Evolutionary conservation across 2,113 vertebrate species (phyloP).

Genomic region (Nothoprocta perdicaria): DNA sequence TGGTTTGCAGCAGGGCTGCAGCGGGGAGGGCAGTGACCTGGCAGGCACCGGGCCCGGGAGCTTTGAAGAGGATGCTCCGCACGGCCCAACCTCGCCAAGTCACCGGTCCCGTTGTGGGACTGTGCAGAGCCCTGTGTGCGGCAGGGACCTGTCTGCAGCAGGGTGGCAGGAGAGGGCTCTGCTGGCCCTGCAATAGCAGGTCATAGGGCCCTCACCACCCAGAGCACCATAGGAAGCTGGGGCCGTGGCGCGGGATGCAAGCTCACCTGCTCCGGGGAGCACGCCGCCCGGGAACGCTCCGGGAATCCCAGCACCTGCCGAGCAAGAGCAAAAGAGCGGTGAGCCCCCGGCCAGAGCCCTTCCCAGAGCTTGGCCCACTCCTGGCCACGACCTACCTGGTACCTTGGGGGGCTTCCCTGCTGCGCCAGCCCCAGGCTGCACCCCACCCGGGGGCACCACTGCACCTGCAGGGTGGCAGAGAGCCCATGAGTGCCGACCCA

Average conservation of each 20-base stretch:
- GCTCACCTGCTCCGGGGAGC: slow-evolving; percentile 80
- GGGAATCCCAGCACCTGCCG: slow-evolving; percentile 79
- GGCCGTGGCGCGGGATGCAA: no score
- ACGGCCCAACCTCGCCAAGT: neutral
- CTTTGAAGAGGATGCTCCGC: neutral
- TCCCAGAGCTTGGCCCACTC: neutral
- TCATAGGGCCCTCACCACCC: rapidly evolving
- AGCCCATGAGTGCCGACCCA: neutral
- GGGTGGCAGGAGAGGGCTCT: neutral
- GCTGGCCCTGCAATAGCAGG: neutral
- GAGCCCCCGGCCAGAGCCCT: rapidly evolving
- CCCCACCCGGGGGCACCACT: slow-evolving; percentile 58
- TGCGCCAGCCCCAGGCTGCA: slow-evolving; percentile 67
- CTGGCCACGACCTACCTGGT: slow-evolving; percentile 69
- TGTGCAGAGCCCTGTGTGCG: neutral
- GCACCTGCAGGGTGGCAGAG: slow-evolving; percentile 67
- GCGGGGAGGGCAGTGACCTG: neutral
- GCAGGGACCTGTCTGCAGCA: neutral
- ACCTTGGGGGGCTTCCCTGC: slow-evolving; percentile 80
- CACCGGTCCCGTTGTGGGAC: neutral
- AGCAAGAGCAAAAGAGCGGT: neutral
- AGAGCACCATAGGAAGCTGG: no score
- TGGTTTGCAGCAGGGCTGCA: neutral
- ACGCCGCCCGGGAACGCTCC: slow-evolving; percentile 80
- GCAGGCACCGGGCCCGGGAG: neutral